These are phyloP conservation scores for Diplodus sargus DNA, from an alignment of 2,797 vertebrate species.

Conservation along the genomic window DNA sequence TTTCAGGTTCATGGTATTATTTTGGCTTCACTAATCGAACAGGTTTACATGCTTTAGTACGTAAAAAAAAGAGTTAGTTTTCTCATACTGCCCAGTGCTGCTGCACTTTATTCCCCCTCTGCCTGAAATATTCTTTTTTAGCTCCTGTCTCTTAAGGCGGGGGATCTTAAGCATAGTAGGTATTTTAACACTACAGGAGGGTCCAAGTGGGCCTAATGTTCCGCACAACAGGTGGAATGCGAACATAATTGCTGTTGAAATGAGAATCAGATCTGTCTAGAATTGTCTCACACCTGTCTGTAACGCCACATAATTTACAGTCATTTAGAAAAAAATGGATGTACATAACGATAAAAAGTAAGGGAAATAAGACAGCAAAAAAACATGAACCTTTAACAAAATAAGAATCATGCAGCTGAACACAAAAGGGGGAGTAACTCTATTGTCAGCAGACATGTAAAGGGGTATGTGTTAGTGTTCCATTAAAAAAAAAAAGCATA, in stretches of 20 bases:
- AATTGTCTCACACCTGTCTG: background rate
- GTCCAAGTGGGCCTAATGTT: too few relatives aligned
- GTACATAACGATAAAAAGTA: background rate
- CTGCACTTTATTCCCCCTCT: too few relatives aligned
- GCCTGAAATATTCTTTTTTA: too few relatives aligned
- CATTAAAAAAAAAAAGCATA: background rate
- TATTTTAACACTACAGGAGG: too few relatives aligned
- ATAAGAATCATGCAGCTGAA: background rate
- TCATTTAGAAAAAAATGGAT: background rate
- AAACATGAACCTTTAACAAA: background rate
- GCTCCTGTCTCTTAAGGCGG: too few relatives aligned
- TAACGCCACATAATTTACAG: background rate
- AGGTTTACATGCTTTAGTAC: too few relatives aligned
- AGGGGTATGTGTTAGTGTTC: background rate
- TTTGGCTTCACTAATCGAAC: too few relatives aligned
- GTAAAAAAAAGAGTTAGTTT: too few relatives aligned
- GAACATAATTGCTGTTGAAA: background rate
- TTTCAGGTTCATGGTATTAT: too few relatives aligned
- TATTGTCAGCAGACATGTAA: background rate
- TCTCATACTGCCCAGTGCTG: too few relatives aligned
- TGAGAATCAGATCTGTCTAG: background rate
- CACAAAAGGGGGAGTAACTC: background rate
- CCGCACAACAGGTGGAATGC: too few relatives aligned
- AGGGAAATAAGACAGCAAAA: background rate
- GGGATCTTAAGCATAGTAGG: too few relatives aligned